Evolutionary conservation across 1,140 invertebrate genomes (phyloP).

Genomic region (Sycophila sp.): DNA sequence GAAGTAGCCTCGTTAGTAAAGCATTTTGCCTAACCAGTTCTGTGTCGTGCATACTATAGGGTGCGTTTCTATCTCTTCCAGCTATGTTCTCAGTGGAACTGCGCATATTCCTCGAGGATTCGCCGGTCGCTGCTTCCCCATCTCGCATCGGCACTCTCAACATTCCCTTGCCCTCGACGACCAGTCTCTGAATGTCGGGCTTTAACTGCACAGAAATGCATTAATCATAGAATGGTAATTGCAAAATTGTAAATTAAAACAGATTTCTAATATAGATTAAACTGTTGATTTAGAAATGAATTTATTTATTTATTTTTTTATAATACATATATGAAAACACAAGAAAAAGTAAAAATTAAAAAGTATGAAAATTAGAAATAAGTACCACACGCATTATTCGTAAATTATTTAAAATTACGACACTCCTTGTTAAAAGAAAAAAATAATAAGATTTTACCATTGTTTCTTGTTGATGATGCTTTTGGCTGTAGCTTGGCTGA

Average conservation of each 20-base stretch:
- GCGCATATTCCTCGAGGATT: slow-evolving; percentile 23
- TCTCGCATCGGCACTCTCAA: slow-evolving; percentile 19
- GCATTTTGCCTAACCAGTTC: slow-evolving; percentile 80
- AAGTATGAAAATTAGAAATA: too few relatives aligned
- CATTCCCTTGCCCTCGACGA: slow-evolving; percentile 45
- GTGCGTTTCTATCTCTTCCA: slow-evolving; percentile 48
- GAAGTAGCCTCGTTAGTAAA: slow-evolving; percentile 74
- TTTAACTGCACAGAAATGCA: not conserved
- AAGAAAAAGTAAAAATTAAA: not conserved
- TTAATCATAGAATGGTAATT: not conserved
- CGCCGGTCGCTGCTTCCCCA: slow-evolving; percentile 18
- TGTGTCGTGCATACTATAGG: slow-evolving; percentile 70
- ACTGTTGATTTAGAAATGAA: too few relatives aligned
- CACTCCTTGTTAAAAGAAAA: too few relatives aligned
- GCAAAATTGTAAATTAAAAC: not conserved
- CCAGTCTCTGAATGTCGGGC: slow-evolving; percentile 51
- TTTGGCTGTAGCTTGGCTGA: slow-evolving; percentile 13
- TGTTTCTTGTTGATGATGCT: slow-evolving; percentile 11
- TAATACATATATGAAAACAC: too few relatives aligned
- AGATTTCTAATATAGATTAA: not conserved
- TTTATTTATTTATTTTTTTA: too few relatives aligned
- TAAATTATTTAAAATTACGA: too few relatives aligned
- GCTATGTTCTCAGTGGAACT: too few relatives aligned
- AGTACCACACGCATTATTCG: too few relatives aligned
- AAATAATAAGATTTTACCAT: slow-evolving; percentile 9